Evolutionary conservation across 1,140 invertebrate genomes (phyloP).

Genomic region (Euura saliciscinereae): DNA sequence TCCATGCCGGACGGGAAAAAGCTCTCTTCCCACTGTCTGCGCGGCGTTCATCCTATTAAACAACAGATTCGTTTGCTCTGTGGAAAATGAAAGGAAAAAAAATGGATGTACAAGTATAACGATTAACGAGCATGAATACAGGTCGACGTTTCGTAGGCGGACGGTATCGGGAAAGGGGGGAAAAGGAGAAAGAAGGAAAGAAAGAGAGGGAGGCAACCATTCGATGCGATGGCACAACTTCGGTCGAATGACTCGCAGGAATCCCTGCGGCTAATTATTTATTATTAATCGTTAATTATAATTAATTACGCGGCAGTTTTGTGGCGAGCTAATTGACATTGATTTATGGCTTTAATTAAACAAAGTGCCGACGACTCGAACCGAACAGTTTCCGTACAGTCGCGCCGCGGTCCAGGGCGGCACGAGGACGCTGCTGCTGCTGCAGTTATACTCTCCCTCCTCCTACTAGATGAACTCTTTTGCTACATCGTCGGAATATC

Average conservation of each 20-base stretch:
- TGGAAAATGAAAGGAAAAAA: too few species aligned
- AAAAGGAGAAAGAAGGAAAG: background rate
- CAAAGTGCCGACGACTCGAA: slow-evolving; percentile 34
- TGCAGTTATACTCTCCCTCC: too few species aligned
- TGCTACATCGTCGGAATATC: too few species aligned
- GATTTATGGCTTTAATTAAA: slow-evolving; percentile 61
- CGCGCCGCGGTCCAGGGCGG: slow-evolving; percentile 8
- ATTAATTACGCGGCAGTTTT: slow-evolving; percentile 41
- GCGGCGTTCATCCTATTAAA: too few species aligned
- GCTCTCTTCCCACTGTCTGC: too few species aligned
- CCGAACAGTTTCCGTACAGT: too few species aligned
- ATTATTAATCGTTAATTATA: slow-evolving; percentile 54
- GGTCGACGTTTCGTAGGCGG: background rate
- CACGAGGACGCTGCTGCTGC: background rate
- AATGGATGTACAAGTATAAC: too few species aligned
- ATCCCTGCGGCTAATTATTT: slow-evolving; percentile 38
- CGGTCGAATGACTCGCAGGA: slow-evolving; percentile 29
- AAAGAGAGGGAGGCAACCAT: too few species aligned
- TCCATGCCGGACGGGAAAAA: background rate
- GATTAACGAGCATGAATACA: too few species aligned
- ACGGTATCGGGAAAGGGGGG: background rate
- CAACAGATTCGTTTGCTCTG: too few species aligned
- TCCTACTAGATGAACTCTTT: too few species aligned
- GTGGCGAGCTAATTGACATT: slow-evolving; percentile 54
- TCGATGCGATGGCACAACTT: background rate